Base-by-base conservation (phyloP, 2,797 vertebrate genomes). In the Hemibagrus guttatus region DNA sequence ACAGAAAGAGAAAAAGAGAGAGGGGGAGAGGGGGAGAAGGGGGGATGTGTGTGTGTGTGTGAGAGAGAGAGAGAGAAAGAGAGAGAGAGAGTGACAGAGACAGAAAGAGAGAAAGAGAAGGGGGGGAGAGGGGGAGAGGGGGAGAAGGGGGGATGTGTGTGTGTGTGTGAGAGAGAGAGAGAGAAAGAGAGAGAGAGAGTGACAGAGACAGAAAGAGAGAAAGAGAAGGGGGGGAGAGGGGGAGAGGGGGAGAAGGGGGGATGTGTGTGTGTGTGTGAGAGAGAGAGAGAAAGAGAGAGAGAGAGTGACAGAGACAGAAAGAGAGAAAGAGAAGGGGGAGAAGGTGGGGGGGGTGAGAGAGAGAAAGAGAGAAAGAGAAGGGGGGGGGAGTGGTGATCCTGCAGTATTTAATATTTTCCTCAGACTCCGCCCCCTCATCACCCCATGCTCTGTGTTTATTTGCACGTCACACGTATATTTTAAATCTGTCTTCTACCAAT, bases 351-450 rank as follows among this genome's bases (percentile, higher is more conserved):
- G 39, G 6, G 61, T 4, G 23, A 8, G 63, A 4, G 3, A 66
- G 64, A 31, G 64, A 66, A 1, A 66, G n/a, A n/a, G 12, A 63
- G 11, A 28, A 11, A n/a, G 63, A n/a, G n/a, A 64, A 31, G 8
- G 2, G 8, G 68, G 39, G 6, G 21, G 6, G 39, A 0, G 16
- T 19, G 2, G 19, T 49, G 35, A 59, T 39, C 21, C 69, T 56
- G 19, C 68, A 64, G 69, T 23, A 46, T 82, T n/a, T n/a, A 76
- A 56, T 49, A 39, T 56, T 46, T 46, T 9, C 35, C n/a, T 16
- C 23, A 76, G 59, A 80, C 74, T 68, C 31, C 85, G n/a, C 80
- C 85, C 80, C 71, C 49, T 83, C 42, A 31, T 66, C 78, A 63
- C 59, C 66, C 46, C 66, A 52, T 61, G 8, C 39, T 12, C 79